A percentile compares a stretch with the other conserved stretches of the same genome.
phyloP scores from a whole-genome alignment of 2,797 vertebrate genomes.

The Myioborus miniatus region DNA sequence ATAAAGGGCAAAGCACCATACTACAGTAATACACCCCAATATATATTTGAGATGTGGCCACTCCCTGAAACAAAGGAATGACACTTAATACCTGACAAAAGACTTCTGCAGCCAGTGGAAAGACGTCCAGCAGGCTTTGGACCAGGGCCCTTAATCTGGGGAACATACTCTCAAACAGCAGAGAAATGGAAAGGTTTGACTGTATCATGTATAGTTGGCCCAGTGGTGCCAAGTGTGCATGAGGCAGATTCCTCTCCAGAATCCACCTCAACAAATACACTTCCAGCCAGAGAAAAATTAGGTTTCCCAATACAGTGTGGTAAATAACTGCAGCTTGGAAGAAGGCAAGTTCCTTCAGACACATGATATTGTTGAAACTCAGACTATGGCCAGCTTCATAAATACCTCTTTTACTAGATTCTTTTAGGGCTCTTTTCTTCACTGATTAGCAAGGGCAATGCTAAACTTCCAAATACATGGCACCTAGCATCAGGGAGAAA shows the following conservation, averaged over 20 bases:
- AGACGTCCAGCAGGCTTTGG: conserved; percentile 31
- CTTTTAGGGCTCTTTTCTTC: neutral
- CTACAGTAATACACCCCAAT: neutral
- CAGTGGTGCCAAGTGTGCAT: neutral
- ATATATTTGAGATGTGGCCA: neutral
- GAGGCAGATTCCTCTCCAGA: conserved; percentile 35
- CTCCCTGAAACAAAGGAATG: neutral
- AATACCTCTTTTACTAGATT: neutral
- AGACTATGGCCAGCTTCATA: neutral
- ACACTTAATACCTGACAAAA: neutral
- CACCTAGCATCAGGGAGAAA: neutral
- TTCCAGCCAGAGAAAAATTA: conserved; percentile 50
- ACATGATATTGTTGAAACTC: conserved; percentile 23
- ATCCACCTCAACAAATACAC: conserved; percentile 47
- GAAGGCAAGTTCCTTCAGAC: conserved; percentile 19
- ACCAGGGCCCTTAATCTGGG: neutral
- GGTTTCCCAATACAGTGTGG: neutral
- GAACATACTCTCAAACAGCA: conserved; percentile 30
- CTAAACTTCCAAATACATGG: neutral
- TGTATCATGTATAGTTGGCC: conserved; percentile 29
- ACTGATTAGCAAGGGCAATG: neutral
- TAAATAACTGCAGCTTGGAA: conserved; percentile 47
- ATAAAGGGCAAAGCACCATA: conserved; percentile 41
- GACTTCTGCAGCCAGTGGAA: conserved; percentile 18
- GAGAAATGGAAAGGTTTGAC: conserved; percentile 11